Conservation (phyloP, 2,113 vertebrate genomes). For the Erpornis zantholeuca region DNA sequence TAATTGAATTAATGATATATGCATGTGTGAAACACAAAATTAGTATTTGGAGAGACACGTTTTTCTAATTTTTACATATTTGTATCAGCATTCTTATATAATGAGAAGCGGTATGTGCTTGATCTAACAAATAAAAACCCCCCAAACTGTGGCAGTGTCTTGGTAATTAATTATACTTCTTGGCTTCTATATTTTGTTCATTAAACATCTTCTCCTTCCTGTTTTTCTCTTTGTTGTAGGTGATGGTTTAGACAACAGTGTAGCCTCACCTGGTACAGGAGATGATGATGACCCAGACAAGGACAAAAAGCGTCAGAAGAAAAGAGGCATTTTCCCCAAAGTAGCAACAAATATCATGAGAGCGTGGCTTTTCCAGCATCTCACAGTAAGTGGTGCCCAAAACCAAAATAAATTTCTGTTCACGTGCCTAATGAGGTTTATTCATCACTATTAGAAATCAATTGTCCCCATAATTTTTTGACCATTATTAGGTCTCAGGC, state of each 20-base stretch:
- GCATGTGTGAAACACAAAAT: slow-evolving; percentile 73
- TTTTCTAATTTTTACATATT: slow-evolving; percentile 80
- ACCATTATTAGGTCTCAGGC: background rate
- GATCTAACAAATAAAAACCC: slow-evolving; percentile 64
- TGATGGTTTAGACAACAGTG: slow-evolving; percentile 99
- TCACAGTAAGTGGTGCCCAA: slow-evolving; percentile 88
- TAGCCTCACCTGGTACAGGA: slow-evolving; percentile 97
- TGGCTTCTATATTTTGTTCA: slow-evolving; percentile 69
- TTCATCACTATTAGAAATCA: slow-evolving; percentile 4
- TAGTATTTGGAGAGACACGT: slow-evolving; percentile 78
- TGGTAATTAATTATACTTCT: slow-evolving; percentile 47
- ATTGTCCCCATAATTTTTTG: slow-evolving; percentile 10
- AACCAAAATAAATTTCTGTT: slow-evolving; percentile 39
- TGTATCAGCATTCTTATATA: slow-evolving; percentile 67
- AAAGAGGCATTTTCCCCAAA: slow-evolving; percentile 99
- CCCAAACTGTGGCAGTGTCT: slow-evolving; percentile 52
- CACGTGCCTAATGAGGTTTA: background rate
- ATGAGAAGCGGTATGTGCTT: slow-evolving; percentile 67
- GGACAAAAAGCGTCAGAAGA: slow-evolving; percentile 99
- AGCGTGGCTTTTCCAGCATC: slow-evolving; percentile 99
- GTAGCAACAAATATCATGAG: slow-evolving; percentile 99
- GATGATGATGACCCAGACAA: slow-evolving; percentile 99
- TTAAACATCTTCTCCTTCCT: slow-evolving; percentile 64
- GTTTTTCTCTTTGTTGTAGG: slow-evolving; percentile 75
- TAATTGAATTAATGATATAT: slow-evolving; percentile 92